Evolutionary conservation across 2,797 vertebrate species (phyloP).

Genomic region (Gila robusta): DNA sequence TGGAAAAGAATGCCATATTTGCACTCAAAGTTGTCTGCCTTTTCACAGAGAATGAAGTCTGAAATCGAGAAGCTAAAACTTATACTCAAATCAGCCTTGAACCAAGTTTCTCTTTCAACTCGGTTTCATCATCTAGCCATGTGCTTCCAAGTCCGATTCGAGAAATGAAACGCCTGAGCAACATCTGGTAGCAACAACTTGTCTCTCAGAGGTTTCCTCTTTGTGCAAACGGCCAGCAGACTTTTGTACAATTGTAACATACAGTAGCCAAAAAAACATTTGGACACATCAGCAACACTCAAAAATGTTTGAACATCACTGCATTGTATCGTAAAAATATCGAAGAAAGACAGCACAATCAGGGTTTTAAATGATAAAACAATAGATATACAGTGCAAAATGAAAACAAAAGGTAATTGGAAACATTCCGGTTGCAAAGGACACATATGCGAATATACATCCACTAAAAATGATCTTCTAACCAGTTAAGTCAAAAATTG

Average conservation of each 20-base stretch:
- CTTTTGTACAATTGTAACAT: neutral
- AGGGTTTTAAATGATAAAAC: neutral
- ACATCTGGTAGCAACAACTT: conserved; percentile 13
- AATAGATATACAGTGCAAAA: neutral
- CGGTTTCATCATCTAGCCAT: conserved; percentile 51
- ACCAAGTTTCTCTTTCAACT: conserved; percentile 50
- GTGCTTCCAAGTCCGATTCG: neutral
- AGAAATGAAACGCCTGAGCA: conserved; percentile 24
- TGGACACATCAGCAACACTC: neutral
- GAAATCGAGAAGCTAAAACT: conserved; percentile 5
- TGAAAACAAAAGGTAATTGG: neutral
- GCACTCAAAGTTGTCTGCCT: neutral
- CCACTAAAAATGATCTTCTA: neutral
- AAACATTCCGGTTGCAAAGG: neutral
- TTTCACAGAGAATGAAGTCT: neutral
- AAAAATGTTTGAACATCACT: neutral
- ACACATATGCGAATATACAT: neutral
- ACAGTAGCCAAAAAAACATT: conserved; percentile 10
- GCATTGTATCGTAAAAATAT: neutral
- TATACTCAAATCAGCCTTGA: conserved; percentile 38
- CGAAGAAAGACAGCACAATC: neutral
- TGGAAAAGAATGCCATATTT: conserved; percentile 13
- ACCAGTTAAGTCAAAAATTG: neutral
- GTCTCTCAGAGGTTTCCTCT: conserved; percentile 38
- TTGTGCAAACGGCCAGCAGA: conserved; percentile 30